Base-by-base conservation (phyloP, 2,888 invertebrate species). In the Polydrusus pterygomalis region DNA sequence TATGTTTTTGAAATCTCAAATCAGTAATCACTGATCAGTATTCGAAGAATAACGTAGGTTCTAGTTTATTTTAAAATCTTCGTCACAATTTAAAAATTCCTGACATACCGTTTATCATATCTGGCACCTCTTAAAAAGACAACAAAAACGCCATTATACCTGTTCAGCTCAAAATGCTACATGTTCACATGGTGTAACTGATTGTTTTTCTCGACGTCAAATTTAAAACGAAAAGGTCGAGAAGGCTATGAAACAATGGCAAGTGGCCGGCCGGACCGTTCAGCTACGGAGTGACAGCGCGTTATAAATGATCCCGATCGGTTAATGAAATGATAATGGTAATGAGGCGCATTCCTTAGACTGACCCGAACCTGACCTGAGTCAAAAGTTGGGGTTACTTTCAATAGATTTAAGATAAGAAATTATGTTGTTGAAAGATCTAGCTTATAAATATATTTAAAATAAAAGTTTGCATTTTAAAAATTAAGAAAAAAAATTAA, bases 251-350 rank as follows among this genome's bases (percentile, higher is more conserved):
- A 72, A 76, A 76, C 76, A 76, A 77, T 74, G 73, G 54, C 63
- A 70, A 70, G 70, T 70, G 70, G 58, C 60, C 49, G 49, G 8
- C 17, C 64, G 25, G 38, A 49, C 58, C 47, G 54, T 40, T 56
- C 70, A 20, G 62, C 40, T 69, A 60, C 63, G 70, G 72, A 65
- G 67, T 79, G 80, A 79, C 79, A 78, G 80, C 70, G 18, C 70
- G 72, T 83, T 82, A 83, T 83, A 83, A 83, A 83, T 82, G 82
- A 83, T 82, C 81, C 70, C 77, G 80, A 81, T 83, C 80, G 80
- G 80, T 80, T 83, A 83, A 83, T 83, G 83, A 83, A 83, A 83
- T 83, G 83, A 83, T 83, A 83, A 83, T 83, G 83, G 80, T 83
- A 83, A 83, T 83, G 82, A 83, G 82, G 78, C 78, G 82, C 83